These are phyloP conservation scores for Oligia latruncula DNA, from an alignment of 2,888 invertebrate species.

Conservation along the genomic window DNA sequence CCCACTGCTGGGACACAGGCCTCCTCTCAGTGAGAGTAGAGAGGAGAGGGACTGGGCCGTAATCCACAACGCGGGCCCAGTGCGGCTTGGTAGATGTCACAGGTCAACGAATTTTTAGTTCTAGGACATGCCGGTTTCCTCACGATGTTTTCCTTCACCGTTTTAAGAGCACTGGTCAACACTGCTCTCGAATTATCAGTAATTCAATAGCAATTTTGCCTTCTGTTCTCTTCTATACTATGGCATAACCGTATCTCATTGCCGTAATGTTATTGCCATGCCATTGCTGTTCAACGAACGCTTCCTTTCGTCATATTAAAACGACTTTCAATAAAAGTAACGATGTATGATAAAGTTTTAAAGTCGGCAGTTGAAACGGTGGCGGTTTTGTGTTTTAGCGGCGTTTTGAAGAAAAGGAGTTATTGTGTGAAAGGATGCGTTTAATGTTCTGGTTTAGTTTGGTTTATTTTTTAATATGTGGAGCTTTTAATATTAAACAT, in stretches of 20 bases:
- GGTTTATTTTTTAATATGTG: conserved; percentile 31
- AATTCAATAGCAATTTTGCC: neutral
- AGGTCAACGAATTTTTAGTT: too few relatives aligned
- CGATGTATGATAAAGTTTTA: conserved; percentile 59
- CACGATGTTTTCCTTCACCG: too few relatives aligned
- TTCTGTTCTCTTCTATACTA: conserved; percentile 8
- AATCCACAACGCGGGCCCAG: too few relatives aligned
- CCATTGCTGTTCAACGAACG: conserved; percentile 63
- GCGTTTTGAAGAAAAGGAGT: conserved; percentile 49
- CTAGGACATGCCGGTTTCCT: too few relatives aligned
- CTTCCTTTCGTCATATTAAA: conserved; percentile 61
- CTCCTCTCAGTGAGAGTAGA: too few relatives aligned
- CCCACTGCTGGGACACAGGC: too few relatives aligned
- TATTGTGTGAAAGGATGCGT: conserved; percentile 52
- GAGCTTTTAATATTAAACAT: conserved; percentile 3
- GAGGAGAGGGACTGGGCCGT: too few relatives aligned
- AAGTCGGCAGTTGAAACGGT: conserved; percentile 39
- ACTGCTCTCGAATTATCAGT: too few relatives aligned
- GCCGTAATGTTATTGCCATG: conserved; percentile 47
- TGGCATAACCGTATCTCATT: conserved; percentile 43
- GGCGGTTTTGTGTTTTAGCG: conserved; percentile 60
- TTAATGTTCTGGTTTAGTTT: conserved; percentile 46
- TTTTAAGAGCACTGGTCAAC: too few relatives aligned
- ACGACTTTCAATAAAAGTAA: conserved; percentile 54
- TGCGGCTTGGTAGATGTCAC: too few relatives aligned